Conservation (phyloP, 2,113 vertebrate species). For the Peromyscus polionotus region DNA sequence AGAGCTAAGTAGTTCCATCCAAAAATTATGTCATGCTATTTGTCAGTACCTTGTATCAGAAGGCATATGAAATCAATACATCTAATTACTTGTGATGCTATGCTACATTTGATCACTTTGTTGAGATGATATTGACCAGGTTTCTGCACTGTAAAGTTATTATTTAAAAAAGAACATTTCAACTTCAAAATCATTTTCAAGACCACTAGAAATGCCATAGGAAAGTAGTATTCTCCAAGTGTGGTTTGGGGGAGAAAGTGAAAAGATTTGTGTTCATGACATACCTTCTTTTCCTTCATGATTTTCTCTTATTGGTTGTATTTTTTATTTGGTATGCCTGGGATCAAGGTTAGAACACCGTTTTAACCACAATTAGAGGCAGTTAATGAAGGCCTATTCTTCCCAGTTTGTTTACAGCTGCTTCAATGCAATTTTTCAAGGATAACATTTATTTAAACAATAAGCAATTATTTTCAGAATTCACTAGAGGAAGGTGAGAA, state of each 20-base stretch:
- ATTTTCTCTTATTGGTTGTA: neutral
- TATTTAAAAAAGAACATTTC: conserved; percentile 39
- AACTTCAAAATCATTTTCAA: conserved; percentile 19
- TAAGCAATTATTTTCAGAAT: conserved; percentile 29
- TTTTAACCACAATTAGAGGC: conserved; percentile 15
- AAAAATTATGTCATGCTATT: neutral
- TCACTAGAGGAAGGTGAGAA: neutral
- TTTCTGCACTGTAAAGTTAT: neutral
- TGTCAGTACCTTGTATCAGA: neutral
- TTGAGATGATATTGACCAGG: neutral
- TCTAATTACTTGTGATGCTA: neutral
- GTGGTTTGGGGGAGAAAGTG: neutral
- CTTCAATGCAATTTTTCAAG: neutral
- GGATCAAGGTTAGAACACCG: neutral
- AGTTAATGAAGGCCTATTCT: neutral
- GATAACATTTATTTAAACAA: conserved; percentile 38
- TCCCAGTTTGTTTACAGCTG: neutral
- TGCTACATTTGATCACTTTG: neutral
- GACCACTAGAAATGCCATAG: neutral
- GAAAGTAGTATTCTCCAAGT: conserved; percentile 12
- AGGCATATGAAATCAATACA: neutral
- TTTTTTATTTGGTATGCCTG: conserved; percentile 17
- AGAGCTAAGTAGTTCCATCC: neutral
- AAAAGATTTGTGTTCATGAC: neutral
- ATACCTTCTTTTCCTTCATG: neutral